Evolutionary conservation across 2,113 vertebrate species (phyloP).

Genomic region (Fulmarus glacialis): DNA sequence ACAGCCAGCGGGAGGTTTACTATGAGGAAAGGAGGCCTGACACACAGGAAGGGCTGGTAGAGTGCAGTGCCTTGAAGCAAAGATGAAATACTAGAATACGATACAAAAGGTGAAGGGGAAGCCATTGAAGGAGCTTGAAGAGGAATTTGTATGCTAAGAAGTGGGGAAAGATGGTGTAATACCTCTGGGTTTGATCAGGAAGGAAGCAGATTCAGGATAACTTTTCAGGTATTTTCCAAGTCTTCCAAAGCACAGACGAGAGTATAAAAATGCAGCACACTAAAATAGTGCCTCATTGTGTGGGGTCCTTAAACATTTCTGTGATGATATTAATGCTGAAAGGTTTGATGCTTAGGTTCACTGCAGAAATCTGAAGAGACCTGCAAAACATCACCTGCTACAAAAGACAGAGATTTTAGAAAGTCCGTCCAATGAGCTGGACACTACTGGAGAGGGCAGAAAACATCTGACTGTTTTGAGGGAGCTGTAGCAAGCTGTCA

Average conservation of each 20-base stretch:
- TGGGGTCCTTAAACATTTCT: neutral
- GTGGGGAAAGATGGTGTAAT: neutral
- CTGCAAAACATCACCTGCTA: neutral
- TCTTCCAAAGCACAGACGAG: neutral
- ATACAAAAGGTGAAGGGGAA: constrained; percentile 35
- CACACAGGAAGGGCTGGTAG: neutral
- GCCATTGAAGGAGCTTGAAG: constrained; percentile 13
- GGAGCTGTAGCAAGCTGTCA: neutral
- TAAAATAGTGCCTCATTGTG: neutral
- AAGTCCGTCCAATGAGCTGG: neutral
- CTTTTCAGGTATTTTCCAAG: neutral
- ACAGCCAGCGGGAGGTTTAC: neutral
- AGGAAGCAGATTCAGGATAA: neutral
- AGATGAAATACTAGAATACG: neutral
- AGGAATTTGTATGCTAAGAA: neutral
- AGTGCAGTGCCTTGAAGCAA: constrained; percentile 21
- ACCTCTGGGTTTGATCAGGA: neutral
- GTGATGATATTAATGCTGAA: neutral
- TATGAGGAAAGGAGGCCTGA: neutral
- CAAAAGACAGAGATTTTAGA: neutral
- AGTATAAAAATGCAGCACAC: neutral
- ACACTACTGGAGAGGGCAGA: neutral
- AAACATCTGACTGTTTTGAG: neutral
- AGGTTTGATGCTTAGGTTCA: neutral
- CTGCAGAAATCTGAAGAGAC: neutral